phyloP scores from a whole-genome alignment of 2,113 vertebrate species.

The Mustelus asterias region DNA sequence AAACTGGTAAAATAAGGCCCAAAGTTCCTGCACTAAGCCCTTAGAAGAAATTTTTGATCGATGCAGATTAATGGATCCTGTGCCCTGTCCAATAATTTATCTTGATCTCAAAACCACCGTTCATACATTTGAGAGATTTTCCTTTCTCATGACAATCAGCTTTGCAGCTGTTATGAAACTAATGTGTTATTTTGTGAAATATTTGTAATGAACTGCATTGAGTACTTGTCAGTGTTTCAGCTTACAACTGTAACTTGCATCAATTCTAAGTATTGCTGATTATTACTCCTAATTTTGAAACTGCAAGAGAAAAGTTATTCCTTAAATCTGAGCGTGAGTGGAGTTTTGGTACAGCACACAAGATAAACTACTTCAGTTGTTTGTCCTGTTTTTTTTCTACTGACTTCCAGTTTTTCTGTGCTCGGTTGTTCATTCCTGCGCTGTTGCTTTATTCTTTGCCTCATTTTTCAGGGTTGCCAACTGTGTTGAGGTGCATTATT shows the following conservation, averaged over 20 bases:
- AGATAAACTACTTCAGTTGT: not conserved
- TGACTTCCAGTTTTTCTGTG: not conserved
- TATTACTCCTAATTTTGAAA: not conserved
- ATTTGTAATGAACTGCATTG: not conserved
- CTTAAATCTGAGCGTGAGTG: not conserved
- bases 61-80: not conserved
- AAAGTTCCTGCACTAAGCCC: not conserved
- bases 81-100: not conserved
- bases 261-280: not conserved
- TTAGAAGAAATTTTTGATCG: not conserved
- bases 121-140: not conserved
- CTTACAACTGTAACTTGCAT: not conserved
- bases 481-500: not conserved
- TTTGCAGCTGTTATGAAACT: no score
- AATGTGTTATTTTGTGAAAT: not conserved
- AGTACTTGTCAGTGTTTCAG: not conserved
- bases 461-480: no score
- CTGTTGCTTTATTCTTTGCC: no score
- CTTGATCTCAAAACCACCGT: not conserved
- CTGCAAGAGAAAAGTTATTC: not conserved
- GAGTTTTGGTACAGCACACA: not conserved
- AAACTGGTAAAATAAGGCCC: no score
- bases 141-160: no score
- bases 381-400: not conserved
- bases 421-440: not conserved